A percentile compares a stretch with the other conserved stretches of the same genome.
phyloP scores from a whole-genome alignment of 2,888 invertebrate genomes.

The Neelides folsomi region DNA sequence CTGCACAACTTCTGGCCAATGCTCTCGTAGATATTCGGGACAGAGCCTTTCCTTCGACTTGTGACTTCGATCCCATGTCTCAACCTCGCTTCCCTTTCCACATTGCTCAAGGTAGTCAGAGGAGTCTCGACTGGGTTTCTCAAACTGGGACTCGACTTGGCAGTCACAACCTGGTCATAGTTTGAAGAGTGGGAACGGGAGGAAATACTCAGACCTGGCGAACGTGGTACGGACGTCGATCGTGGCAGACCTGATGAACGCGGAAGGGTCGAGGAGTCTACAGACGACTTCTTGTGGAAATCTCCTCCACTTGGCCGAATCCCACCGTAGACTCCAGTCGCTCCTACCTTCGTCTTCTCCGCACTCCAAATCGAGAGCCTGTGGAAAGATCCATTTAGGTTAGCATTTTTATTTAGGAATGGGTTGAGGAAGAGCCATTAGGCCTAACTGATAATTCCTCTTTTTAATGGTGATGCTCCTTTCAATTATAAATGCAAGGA shows the following conservation, averaged over 20 bases:
- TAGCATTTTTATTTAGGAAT: not conserved
- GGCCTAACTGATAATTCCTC: too few relatives aligned
- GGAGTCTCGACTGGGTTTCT: constrained; percentile 12
- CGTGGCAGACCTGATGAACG: constrained; percentile 11
- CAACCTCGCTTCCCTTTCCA: not conserved
- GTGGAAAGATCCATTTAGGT: constrained; percentile 4
- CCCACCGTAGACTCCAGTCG: too few relatives aligned
- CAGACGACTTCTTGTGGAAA: constrained; percentile 4
- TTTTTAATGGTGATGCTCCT: too few relatives aligned
- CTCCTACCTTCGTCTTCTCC: constrained; percentile 9
- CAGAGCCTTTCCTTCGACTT: constrained; percentile 5
- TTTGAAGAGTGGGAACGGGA: constrained; percentile 7
- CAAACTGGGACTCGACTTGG: constrained; percentile 26
- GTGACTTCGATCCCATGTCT: constrained; percentile 3
- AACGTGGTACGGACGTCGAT: too few relatives aligned
- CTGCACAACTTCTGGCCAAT: constrained; percentile 29
- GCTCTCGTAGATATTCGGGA: constrained; percentile 4
- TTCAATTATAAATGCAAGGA: too few relatives aligned
- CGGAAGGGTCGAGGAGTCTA: constrained; percentile 17
- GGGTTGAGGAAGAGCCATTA: too few relatives aligned
- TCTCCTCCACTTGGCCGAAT: constrained; percentile 10
- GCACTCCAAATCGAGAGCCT: constrained; percentile 16
- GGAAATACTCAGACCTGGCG: constrained; percentile 1
- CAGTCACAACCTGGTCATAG: constrained; percentile 14
- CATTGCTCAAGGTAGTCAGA: not conserved